phyloP scores from a whole-genome alignment of 2,113 vertebrate genomes.

The Daboia siamensis region DNA sequence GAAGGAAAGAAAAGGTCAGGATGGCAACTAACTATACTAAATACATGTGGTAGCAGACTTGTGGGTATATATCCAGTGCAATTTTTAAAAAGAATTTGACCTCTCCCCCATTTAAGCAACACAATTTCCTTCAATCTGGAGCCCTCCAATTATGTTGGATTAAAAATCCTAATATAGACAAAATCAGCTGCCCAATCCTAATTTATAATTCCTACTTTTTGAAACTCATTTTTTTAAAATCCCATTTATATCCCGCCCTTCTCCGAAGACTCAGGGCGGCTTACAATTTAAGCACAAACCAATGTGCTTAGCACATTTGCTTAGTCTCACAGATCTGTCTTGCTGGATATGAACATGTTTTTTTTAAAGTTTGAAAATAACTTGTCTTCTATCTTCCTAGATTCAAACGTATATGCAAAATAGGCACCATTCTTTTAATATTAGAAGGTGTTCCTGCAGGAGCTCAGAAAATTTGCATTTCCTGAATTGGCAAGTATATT shows the following conservation, averaged over 20 bases:
- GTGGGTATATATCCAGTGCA: background rate
- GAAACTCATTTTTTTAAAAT: background rate
- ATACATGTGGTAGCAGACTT: background rate
- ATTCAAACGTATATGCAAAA: background rate
- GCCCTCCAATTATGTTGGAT: background rate
- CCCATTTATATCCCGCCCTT: too few relatives aligned
- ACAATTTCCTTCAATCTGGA: background rate
- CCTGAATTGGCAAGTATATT: background rate
- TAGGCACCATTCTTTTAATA: background rate
- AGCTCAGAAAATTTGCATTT: background rate
- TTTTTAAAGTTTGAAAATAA: background rate
- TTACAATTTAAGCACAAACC: too few relatives aligned
- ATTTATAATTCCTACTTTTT: background rate
- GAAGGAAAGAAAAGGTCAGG: constrained; percentile 38
- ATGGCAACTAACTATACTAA: constrained; percentile 29
- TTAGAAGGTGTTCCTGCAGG: background rate
- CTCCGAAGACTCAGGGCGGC: too few relatives aligned
- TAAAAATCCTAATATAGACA: background rate
- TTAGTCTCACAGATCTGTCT: background rate
- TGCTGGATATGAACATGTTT: background rate
- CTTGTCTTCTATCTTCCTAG: background rate
- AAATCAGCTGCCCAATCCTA: background rate
- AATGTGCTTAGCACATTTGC: too few relatives aligned
- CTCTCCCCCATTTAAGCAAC: background rate
- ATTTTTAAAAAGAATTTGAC: background rate